Percentiles rank a stretch among this genome's conserved stretches.
Evolutionary conservation across 2,888 invertebrate species (phyloP).

Genomic region (Bellardia pandia): DNA sequence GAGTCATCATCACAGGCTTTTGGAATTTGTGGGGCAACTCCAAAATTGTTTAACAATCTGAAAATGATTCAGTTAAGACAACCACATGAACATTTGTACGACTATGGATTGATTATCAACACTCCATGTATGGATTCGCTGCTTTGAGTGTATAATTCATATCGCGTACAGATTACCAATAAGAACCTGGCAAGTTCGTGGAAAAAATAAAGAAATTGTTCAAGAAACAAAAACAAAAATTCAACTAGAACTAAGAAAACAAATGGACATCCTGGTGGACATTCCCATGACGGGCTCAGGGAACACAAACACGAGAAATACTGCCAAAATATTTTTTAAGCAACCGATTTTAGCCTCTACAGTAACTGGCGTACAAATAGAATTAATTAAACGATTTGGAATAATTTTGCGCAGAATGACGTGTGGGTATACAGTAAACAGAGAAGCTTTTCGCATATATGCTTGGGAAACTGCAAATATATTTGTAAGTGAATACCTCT

Average conservation of each 20-base stretch:
- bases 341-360: too few relatives aligned
- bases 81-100: slow-evolving; percentile 15
- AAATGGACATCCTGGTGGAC: slow-evolving; percentile 3
- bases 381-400: too few relatives aligned
- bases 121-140: not conserved
- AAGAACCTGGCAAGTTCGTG: slow-evolving; percentile 23
- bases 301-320: too few relatives aligned
- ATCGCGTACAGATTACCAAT: too few relatives aligned
- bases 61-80: too few relatives aligned
- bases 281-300: not conserved
- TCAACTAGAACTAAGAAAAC: not conserved
- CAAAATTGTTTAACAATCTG: too few relatives aligned
- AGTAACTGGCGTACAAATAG: too few relatives aligned
- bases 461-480: not conserved
- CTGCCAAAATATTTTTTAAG: too few relatives aligned
- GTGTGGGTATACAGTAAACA: not conserved
- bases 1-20: slow-evolving; percentile 8
- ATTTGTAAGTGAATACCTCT: too few relatives aligned
- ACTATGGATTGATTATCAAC: slow-evolving; percentile 11
- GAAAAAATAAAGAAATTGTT: slow-evolving; percentile 37
- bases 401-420: too few relatives aligned
- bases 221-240: slow-evolving; percentile 8
- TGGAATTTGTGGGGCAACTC: too few relatives aligned
- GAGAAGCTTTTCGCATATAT: slow-evolving; percentile 10
- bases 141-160: too few relatives aligned